phyloP scores from a whole-genome alignment of 2,113 vertebrate genomes.

The Mesitornis unicolor region DNA sequence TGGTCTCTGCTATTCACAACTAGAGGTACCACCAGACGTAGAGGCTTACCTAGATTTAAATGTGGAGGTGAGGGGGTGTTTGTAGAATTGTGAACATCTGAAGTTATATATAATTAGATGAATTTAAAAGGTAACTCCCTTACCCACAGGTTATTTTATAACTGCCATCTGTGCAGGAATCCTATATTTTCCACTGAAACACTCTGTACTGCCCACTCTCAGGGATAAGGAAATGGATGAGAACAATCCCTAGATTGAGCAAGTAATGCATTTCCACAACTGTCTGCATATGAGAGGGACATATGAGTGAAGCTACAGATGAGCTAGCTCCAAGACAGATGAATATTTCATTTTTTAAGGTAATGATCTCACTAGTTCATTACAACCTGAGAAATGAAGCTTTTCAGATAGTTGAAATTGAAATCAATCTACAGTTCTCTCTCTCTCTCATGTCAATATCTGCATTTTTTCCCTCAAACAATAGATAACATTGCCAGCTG shows the following conservation, averaged over 20 bases:
- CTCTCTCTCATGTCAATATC: neutral
- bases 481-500: neutral
- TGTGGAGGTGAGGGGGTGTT: fast-evolving
- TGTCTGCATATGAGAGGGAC: neutral
- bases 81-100: neutral
- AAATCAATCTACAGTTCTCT: neutral
- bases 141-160: neutral
- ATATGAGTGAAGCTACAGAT: neutral
- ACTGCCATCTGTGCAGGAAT: neutral
- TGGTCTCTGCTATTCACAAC: neutral
- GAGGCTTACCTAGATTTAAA: neutral
- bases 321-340: neutral
- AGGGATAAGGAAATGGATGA: neutral
- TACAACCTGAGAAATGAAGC: neutral
- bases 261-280: neutral
- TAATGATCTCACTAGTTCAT: neutral
- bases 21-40: neutral
- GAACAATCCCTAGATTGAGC: neutral
- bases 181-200: neutral
- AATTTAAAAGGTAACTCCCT: neutral
- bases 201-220: neutral
- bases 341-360: neutral
- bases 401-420: neutral
- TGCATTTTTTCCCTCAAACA: neutral
- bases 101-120: neutral